Evolutionary conservation across 2,888 invertebrate species (phyloP), one percentile per base, ranked within the genome.

Genomic region (Ecdyonurus torrentis): DNA sequence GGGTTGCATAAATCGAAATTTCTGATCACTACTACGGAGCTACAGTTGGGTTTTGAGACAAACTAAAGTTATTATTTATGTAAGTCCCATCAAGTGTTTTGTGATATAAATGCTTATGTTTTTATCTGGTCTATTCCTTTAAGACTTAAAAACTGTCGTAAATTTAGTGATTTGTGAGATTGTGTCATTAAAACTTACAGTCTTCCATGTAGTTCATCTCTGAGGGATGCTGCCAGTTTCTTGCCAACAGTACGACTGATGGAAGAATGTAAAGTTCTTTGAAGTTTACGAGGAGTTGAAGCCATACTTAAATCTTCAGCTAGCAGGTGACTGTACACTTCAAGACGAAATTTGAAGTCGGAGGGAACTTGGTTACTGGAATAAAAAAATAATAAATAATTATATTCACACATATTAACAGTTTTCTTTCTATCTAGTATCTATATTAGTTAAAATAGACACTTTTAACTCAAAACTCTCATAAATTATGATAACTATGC

Each of bases 241-340:
- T 80, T 79, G 1, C 84, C 84, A 10, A 84, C 81, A 19, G 82
- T 82, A 66, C 78, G 76, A 61, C 79, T 79, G 59, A 81, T 79
- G 18, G 81, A 81, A 60, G 80, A 81, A 67, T 83, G 83, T 64
- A 84, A 80, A 15, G 81, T 81, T 66, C 81, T 80, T 70, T 80
- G 80, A 18, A 84, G 77, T 71, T 82, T 81, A 67, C 81, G 75
- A 1, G 83, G 82, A 2, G 83, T 82, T 68, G 80, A 81, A 1
- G 83, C 82, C 63, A 83, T 82, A 55, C 80, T 80, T 66, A 83
- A 72, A 70, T 83, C 83, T 66, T 83, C 82, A 69, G 81, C 80
- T 59, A 83, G 73, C 67, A 83, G 77, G 70, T 83, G 81, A 66
- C 81, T 79, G 70, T 83, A 84, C 50, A 84, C 79, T 72, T 83